A percentile compares a stretch with the other conserved stretches of the same genome.
These are phyloP conservation scores for Heptranchias perlo DNA, from an alignment of 2,113 vertebrate species.

Conservation along the genomic window DNA sequence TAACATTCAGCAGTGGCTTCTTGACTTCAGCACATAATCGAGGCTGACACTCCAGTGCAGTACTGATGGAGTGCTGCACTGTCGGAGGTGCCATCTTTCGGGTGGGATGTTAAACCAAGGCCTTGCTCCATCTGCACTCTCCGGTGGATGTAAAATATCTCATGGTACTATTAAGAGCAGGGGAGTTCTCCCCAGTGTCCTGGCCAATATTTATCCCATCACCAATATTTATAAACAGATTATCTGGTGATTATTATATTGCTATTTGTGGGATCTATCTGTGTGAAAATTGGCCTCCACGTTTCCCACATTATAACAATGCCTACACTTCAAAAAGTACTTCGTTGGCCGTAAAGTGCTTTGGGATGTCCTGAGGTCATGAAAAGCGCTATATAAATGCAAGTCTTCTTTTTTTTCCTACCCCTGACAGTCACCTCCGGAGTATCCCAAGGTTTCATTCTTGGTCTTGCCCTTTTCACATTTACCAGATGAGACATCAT, in stretches of 20 bases:
- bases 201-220: neutral
- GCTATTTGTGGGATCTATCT: neutral
- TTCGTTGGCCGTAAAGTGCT: neutral
- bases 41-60: neutral
- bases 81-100: neutral
- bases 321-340: neutral
- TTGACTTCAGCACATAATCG: neutral
- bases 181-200: neutral
- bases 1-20: neutral
- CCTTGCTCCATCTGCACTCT: neutral
- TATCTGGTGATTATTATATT: neutral
- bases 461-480: neutral
- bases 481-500: neutral
- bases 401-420: neutral
- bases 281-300: neutral
- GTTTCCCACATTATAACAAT: neutral
- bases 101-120: no score
- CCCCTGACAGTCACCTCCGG: neutral
- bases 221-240: neutral
- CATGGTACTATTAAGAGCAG: neutral
- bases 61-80: neutral
- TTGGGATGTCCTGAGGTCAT: neutral
- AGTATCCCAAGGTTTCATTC: neutral
- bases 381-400: neutral
- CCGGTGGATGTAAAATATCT: neutral